Evolutionary conservation across 1,140 invertebrate genomes (phyloP).

Genomic region (Cherax quadricarinatus): DNA sequence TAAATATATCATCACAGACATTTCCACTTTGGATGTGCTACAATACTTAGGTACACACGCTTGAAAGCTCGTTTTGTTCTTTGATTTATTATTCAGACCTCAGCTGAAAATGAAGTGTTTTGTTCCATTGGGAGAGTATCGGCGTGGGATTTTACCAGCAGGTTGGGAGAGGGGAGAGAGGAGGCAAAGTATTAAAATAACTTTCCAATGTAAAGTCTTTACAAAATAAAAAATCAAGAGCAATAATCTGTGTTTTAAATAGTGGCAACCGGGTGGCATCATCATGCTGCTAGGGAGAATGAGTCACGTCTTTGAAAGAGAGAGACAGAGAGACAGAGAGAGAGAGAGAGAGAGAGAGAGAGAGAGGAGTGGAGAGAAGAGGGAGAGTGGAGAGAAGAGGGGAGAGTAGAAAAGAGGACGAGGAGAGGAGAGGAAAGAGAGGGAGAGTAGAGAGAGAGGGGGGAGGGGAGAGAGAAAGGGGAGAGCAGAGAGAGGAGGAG

Average conservation of each 20-base stretch:
- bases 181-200: neutral
- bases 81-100: slow-evolving; percentile 67
- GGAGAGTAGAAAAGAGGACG: too few relatives aligned
- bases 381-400: neutral
- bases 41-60: slow-evolving; percentile 69
- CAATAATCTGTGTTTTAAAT: too few relatives aligned
- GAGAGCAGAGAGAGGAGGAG: neutral
- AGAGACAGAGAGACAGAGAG: too few relatives aligned
- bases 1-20: slow-evolving; percentile 70
- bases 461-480: neutral
- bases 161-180: neutral
- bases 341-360: too few relatives aligned
- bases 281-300: neutral
- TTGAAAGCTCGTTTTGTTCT: slow-evolving; percentile 69
- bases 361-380: too few relatives aligned
- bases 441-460: too few relatives aligned
- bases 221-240: too few relatives aligned
- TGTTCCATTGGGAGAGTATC: slow-evolving; percentile 64
- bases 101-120: slow-evolving; percentile 68
- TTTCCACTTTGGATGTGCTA: slow-evolving; percentile 69
- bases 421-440: too few relatives aligned
- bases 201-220: neutral
- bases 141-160: slow-evolving; percentile 12
- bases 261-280: too few relatives aligned
- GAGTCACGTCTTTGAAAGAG: neutral